Conservation (phyloP, 2,888 invertebrate species). For the Philhelius pedissequus region DNA sequence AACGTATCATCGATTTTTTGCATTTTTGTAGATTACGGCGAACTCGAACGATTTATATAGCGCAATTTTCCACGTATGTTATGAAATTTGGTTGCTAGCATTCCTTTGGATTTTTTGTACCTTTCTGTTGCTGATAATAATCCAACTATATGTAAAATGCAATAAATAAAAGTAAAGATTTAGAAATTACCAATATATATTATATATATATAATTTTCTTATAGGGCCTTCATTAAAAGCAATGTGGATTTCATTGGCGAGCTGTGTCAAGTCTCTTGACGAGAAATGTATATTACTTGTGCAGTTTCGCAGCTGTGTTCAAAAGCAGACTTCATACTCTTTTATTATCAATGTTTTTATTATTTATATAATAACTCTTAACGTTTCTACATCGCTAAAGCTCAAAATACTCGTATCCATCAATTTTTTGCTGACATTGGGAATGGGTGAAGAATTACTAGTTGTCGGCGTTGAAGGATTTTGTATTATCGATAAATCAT, state of each 20-base stretch:
- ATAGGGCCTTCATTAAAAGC: background rate
- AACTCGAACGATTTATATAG: too few relatives aligned
- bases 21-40: background rate
- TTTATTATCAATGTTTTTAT: background rate
- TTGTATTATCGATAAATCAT: background rate
- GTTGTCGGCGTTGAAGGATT: background rate
- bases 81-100: too few relatives aligned
- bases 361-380: background rate
- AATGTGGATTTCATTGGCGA: too few relatives aligned
- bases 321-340: background rate
- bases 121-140: too few relatives aligned
- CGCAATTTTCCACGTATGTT: background rate
- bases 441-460: background rate
- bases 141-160: too few relatives aligned
- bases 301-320: background rate
- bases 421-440: too few relatives aligned
- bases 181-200: background rate
- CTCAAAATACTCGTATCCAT: too few relatives aligned
- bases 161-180: background rate
- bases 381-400: background rate
- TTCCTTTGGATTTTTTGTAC: too few relatives aligned
- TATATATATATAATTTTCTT: background rate
- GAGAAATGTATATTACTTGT: background rate
- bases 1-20: too few relatives aligned
- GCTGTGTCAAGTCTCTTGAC: background rate